Percentiles rank a stretch among this genome's conserved stretches.
phyloP scores from a whole-genome alignment of 2,797 vertebrate species.

The Brotula barbata region DNA sequence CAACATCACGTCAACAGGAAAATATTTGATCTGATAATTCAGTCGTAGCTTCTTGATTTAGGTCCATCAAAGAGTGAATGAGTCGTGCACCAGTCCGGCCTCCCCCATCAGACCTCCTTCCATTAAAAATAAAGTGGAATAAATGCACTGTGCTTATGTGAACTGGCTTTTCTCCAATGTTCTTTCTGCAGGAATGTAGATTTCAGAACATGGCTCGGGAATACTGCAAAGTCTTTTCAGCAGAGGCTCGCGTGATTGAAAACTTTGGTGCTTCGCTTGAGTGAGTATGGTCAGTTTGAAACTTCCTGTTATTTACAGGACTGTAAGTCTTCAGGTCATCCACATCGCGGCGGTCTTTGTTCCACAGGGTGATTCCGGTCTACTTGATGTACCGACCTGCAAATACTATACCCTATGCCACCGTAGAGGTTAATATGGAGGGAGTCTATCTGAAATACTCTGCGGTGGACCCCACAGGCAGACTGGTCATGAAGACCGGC shows the following conservation, averaged over 20 bases:
- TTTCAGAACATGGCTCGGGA: conserved; percentile 93
- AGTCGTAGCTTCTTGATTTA: not conserved
- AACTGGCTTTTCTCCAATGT: conserved; percentile 44
- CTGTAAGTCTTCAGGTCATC: not conserved
- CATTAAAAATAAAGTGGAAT: conserved; percentile 37
- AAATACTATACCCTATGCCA: conserved; percentile 89
- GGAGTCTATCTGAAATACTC: conserved; percentile 82
- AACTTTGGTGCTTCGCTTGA: conserved; percentile 87
- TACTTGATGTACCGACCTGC: conserved; percentile 92
- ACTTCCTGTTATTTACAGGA: not conserved
- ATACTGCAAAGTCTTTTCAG: conserved; percentile 94
- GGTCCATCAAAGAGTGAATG: too few relatives aligned
- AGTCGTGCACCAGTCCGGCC: conserved; percentile 6
- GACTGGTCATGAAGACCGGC: conserved; percentile 62
- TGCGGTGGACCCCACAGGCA: conserved; percentile 71
- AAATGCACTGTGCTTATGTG: conserved; percentile 25
- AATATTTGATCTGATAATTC: conserved; percentile 8
- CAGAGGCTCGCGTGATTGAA: conserved; percentile 83
- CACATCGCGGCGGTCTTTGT: conserved; percentile 4
- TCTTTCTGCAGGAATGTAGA: conserved; percentile 85
- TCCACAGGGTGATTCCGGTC: conserved; percentile 85
- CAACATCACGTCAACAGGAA: not conserved
- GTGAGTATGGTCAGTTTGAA: conserved; percentile 78
- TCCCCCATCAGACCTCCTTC: conserved; percentile 45
- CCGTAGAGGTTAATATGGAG: conserved; percentile 87